These are phyloP conservation scores for Enteromius thamalakanensis DNA, from an alignment of 2,797 vertebrate species.

Conservation along the genomic window DNA sequence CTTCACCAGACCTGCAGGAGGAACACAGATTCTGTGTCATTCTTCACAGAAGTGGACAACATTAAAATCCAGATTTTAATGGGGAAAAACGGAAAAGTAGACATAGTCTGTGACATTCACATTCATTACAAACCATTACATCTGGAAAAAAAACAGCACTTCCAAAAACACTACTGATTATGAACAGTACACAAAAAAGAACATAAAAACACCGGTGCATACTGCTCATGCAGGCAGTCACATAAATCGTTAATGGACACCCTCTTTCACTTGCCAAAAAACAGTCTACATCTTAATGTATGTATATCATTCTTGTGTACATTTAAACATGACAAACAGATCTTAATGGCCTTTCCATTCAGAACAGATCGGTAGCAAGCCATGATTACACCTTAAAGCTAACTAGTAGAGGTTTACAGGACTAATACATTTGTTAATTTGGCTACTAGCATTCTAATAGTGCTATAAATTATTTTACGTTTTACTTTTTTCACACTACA, in stretches of 20 bases:
- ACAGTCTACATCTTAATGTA: not conserved
- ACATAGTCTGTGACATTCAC: not conserved
- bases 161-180: not conserved
- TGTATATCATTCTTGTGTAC: not conserved
- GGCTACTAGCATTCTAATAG: not conserved
- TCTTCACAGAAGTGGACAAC: not conserved
- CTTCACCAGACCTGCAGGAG: constrained; percentile 86
- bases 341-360: constrained; percentile 2
- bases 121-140: constrained; percentile 8
- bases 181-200: not conserved
- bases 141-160: not conserved
- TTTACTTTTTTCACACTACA: not conserved
- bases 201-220: not conserved
- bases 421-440: not conserved
- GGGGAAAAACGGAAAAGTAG: not conserved
- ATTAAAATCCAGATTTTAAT: constrained; percentile 18
- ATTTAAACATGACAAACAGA: not conserved
- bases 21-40: constrained; percentile 1
- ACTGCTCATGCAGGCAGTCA: not conserved
- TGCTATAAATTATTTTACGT: not conserved
- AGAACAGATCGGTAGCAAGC: not conserved
- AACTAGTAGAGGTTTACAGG: not conserved
- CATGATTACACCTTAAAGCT: not conserved
- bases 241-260: constrained; percentile 10
- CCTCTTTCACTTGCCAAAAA: constrained; percentile 23